phyloP scores from a whole-genome alignment of 2,113 vertebrate species.

The Tor tambroides region DNA sequence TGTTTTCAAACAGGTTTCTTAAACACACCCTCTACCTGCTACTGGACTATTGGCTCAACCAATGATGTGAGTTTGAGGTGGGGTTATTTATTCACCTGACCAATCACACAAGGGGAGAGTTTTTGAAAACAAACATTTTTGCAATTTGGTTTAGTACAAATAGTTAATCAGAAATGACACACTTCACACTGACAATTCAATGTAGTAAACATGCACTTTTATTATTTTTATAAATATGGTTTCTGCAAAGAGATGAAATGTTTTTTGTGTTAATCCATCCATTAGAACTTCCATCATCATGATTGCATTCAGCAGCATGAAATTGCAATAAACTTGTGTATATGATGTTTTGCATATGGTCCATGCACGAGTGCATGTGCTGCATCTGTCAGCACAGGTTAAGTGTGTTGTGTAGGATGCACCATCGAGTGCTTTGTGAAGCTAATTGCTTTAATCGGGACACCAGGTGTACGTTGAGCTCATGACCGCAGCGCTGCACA shows the following conservation, averaged over 20 bases:
- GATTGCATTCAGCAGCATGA: background rate
- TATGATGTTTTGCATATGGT: slow-evolving; percentile 20
- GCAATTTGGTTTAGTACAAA: background rate
- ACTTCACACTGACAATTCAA: background rate
- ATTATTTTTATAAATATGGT: too few species aligned
- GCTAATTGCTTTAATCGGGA: slow-evolving; percentile 42
- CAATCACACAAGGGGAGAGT: background rate
- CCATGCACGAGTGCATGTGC: background rate
- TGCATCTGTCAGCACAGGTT: slow-evolving; percentile 43
- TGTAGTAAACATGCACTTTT: background rate
- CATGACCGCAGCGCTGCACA: slow-evolving; percentile 14
- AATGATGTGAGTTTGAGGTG: background rate
- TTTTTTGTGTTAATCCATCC: background rate
- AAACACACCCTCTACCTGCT: background rate
- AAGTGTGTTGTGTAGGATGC: slow-evolving; percentile 37
- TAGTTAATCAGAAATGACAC: background rate
- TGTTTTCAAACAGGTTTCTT: background rate
- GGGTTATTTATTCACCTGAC: background rate
- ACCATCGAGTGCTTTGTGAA: slow-evolving; percentile 36
- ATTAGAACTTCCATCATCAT: background rate
- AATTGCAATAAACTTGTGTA: slow-evolving; percentile 9
- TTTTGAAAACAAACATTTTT: background rate
- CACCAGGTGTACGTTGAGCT: slow-evolving; percentile 4
- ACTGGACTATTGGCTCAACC: background rate
- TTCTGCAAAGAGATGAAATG: too few species aligned